Percentiles rank a stretch among this genome's conserved stretches.
Conservation (phyloP, 2,797 vertebrate genomes). For the Pitangus sulphuratus region DNA sequence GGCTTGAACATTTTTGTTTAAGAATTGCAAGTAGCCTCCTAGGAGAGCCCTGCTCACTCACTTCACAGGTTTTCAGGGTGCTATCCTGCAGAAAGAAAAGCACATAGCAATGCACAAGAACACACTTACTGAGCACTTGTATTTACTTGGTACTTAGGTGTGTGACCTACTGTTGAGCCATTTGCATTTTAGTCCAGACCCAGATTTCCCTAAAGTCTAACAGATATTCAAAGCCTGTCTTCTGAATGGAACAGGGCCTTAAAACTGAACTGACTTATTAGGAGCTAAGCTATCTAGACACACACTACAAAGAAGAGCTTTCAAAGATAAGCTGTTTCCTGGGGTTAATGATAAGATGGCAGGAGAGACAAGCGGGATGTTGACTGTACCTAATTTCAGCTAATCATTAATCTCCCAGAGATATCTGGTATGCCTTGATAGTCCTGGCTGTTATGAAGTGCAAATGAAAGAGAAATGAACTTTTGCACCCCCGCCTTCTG, state of each 20-base stretch:
- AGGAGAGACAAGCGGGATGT: constrained; percentile 48
- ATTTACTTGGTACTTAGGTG: not conserved
- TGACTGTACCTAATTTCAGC: constrained; percentile 48
- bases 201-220: not conserved
- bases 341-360: constrained; percentile 53
- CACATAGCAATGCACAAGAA: not conserved
- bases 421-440: constrained; percentile 19
- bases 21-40: not conserved
- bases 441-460: constrained; percentile 35
- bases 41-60: not conserved
- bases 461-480: constrained; percentile 49
- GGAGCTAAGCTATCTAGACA: constrained; percentile 35
- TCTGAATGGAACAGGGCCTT: not conserved
- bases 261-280: constrained; percentile 32
- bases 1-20: not conserved
- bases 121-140: not conserved
- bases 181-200: not conserved
- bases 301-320: constrained; percentile 39
- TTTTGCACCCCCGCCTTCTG: not conserved
- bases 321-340: constrained; percentile 37
- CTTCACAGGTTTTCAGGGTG: not conserved
- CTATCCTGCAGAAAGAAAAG: not conserved
- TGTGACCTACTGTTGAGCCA: not conserved
- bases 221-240: not conserved
- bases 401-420: constrained; percentile 54